Conservation (phyloP, 2,888 invertebrate species). For the Calliopum simillimum region DNA sequence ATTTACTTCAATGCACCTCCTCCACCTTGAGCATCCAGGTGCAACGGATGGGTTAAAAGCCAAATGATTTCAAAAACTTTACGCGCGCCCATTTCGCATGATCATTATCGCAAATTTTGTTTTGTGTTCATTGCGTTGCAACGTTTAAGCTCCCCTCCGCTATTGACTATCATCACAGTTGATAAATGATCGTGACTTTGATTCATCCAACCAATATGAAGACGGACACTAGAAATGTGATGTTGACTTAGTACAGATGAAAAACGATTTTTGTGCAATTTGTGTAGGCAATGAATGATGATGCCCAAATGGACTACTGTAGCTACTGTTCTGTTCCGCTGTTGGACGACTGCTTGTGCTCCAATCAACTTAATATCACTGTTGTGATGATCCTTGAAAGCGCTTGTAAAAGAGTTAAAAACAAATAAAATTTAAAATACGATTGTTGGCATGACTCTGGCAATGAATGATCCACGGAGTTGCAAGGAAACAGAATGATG, state of each 20-base stretch:
- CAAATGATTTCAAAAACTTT: constrained; percentile 35
- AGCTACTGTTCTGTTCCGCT: background rate
- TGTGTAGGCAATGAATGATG: background rate
- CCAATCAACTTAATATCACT: too few relatives aligned
- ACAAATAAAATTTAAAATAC: constrained; percentile 19
- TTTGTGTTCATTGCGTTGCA: constrained; percentile 49
- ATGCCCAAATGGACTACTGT: background rate
- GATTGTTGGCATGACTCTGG: constrained; percentile 3
- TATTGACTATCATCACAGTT: background rate
- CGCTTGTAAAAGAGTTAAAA: constrained; percentile 3
- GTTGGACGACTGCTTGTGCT: background rate
- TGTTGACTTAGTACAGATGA: background rate
- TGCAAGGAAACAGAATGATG: background rate
- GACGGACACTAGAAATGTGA: too few relatives aligned
- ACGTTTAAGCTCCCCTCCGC: background rate
- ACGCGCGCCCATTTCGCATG: constrained; percentile 59
- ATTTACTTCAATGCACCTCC: too few relatives aligned
- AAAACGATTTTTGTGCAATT: constrained; percentile 6
- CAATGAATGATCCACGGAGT: background rate
- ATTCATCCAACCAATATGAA: too few relatives aligned
- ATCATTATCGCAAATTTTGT: constrained; percentile 58
- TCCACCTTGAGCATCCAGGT: too few relatives aligned
- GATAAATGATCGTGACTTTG: background rate
- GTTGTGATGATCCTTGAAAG: background rate
- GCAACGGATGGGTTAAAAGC: too few relatives aligned